Evolutionary conservation across 2,113 vertebrate species (phyloP), one percentile per base, ranked within the genome.

Genomic region (Monopterus albus): DNA sequence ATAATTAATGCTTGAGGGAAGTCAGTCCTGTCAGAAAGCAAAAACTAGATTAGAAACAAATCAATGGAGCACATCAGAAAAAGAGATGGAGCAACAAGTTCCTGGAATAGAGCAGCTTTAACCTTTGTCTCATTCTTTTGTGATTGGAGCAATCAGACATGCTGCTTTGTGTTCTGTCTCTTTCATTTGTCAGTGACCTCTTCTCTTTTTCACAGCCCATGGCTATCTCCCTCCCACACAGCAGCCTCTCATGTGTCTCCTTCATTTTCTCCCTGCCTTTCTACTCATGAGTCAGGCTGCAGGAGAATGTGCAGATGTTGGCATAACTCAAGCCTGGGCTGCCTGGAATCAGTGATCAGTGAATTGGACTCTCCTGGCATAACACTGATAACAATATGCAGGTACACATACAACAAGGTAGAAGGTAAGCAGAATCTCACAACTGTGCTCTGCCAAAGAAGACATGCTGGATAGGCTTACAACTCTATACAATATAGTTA

Each of bases 1-100:
- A 78, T 92, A 93, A 95, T 95, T 94, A 94, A 93, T 92, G 93
- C 90, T 87, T 87, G 75, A 72, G 93, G 92, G 79, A 51, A 53
- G 67, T 12, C 70, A 68, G 85, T 82, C 77, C 72, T 87, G 75
- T 75, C 66, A 66, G 66, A 65, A 91, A 77, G 91, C 67, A 70
- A 81, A 81, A 92, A 92, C 59, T 70, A 79, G 78, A 92, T 89
- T 90, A 91, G 81, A 83, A 66, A 61, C 81, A 75, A 81, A 91
- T 93, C 92, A 89, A 92, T 93, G 75, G 53, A 72, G 66, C 63
- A 55, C 21, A 31, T 62, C 69, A 82, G 78, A 35, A 78, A 72
- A 64, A 78, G 66, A 82, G 82, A 74, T 26, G 74, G 83, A 71
- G 78, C 72, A 40, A 43, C 39, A 62, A 72, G 62, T 25, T 29